Base-by-base conservation (phyloP, 2,888 invertebrate genomes). In the Entomobrya proxima region DNA sequence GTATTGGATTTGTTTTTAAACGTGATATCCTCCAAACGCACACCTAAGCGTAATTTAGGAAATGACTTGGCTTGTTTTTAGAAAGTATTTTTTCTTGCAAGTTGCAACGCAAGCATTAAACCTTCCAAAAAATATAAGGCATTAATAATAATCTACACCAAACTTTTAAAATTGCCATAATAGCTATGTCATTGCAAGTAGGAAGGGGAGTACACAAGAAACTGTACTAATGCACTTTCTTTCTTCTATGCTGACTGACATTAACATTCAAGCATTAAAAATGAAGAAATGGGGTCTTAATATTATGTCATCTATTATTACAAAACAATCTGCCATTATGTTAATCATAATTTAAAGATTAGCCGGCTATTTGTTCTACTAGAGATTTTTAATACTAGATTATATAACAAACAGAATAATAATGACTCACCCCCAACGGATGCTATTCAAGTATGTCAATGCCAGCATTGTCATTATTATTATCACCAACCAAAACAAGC, bases 371-470 rank as follows among this genome's bases (percentile, higher is more conserved):
- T 15, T 47, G 47, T 47, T 47, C 47, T 47, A 11, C 15, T 5
- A 15, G 6, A 47, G 13, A n/a, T 47, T 47, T 52, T 55, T 55
- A 24, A 24, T 55, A 55, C 11, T 24, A 55, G 55, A 55, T 55
- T 55, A 27, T 27, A 55, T 55, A 55, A 55, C 27, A 44, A 55
- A n/a, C n/a, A n/a, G n/a, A n/a, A n/a, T n/a, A n/a, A n/a, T n/a
- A n/a, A 55, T 55, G 55, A 27, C 24, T 55, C 55, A 55, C 55
- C 6, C n/a, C n/a, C n/a, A n/a, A n/a, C n/a, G n/a, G n/a, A n/a
- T n/a, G 55, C 24, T 55, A 55, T 55, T 27, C 55, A 55, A 27
- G 24, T 55, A 24, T 55, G 55, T 55, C 55, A 55, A 55, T 55
- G 55, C 27, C 55, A 55, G 9, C 55, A 55, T 55, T 27, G 27